A percentile compares a stretch with the other conserved stretches of the same genome.
phyloP scores from a whole-genome alignment of 2,797 vertebrate genomes.

The Yasuhikotakia modesta region DNA sequence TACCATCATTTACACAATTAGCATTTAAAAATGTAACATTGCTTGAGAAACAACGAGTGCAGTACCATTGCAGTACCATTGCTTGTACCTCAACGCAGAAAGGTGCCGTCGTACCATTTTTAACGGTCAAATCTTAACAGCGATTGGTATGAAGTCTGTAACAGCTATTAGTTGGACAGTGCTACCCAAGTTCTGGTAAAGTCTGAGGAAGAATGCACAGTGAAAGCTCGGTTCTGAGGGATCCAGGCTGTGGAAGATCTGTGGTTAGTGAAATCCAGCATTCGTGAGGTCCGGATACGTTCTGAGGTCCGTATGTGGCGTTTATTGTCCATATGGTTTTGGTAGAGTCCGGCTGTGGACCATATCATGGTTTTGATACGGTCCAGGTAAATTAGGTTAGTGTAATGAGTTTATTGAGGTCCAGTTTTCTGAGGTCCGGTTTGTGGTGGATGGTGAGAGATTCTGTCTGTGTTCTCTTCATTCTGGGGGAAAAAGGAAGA shows the following conservation, averaged over 20 bases:
- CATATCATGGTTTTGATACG: too few relatives aligned
- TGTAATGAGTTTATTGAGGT: conserved; percentile 33
- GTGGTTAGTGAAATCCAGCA: conserved; percentile 34
- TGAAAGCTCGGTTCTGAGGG: conserved; percentile 27
- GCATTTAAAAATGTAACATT: not conserved
- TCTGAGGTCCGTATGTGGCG: conserved; percentile 45
- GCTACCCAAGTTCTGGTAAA: conserved; percentile 3
- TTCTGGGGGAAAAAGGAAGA: conserved; percentile 72
- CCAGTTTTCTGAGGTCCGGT: conserved; percentile 79
- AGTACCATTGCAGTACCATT: conserved; percentile 17
- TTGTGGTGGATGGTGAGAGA: conserved; percentile 51
- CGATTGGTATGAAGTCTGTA: not conserved
- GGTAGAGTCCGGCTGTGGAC: conserved; percentile 20
- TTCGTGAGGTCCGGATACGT: conserved; percentile 46
- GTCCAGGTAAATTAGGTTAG: conserved; percentile 37
- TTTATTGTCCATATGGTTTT: conserved; percentile 8
- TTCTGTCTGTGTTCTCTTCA: conserved; percentile 76
- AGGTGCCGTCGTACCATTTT: conserved; percentile 1
- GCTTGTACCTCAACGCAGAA: conserved; percentile 2
- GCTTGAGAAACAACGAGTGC: not conserved
- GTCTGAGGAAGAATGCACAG: conserved; percentile 36
- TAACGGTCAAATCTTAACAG: not conserved
- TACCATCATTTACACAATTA: conserved; percentile 48
- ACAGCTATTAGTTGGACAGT: conserved; percentile 4
- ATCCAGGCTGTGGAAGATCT: conserved; percentile 22